These are phyloP conservation scores for Manis javanica DNA, from an alignment of 2,797 vertebrate genomes.

Conservation along the genomic window DNA sequence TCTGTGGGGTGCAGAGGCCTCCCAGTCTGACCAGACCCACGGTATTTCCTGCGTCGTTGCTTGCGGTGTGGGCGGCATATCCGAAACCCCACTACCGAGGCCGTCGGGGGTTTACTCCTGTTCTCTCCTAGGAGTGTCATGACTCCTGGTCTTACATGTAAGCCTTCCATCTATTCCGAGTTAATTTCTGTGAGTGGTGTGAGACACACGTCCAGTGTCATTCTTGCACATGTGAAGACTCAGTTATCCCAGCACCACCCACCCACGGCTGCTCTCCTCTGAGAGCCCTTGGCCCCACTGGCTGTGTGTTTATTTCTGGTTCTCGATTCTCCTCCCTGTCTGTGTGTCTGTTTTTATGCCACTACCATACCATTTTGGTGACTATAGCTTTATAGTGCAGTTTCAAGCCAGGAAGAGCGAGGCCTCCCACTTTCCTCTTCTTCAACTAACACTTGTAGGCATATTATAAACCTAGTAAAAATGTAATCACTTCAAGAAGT, in stretches of 20 bases:
- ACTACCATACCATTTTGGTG: rapidly evolving
- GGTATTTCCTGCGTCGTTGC: not conserved
- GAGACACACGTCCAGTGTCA: no score
- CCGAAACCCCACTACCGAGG: not conserved
- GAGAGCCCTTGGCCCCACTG: not conserved
- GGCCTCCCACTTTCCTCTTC: not conserved
- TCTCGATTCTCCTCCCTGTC: not conserved
- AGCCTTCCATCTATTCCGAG: not conserved
- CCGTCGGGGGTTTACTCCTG: not conserved
- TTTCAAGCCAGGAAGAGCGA: not conserved
- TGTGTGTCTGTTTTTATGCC: not conserved
- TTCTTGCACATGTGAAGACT: no score
- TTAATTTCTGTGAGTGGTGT: not conserved
- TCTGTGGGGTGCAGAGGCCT: not conserved
- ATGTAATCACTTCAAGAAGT: not conserved
- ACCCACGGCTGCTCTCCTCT: not conserved
- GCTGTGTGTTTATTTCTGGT: not conserved
- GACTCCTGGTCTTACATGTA: not conserved
- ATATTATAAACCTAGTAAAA: not conserved
- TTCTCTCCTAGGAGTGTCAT: not conserved
- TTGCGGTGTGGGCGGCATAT: not conserved
- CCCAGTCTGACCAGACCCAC: not conserved
- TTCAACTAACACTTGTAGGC: no score
- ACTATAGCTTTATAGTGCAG: not conserved
- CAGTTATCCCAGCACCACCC: not conserved